phyloP scores from a whole-genome alignment of 2,888 invertebrate genomes.

The Dendrolimus pini region DNA sequence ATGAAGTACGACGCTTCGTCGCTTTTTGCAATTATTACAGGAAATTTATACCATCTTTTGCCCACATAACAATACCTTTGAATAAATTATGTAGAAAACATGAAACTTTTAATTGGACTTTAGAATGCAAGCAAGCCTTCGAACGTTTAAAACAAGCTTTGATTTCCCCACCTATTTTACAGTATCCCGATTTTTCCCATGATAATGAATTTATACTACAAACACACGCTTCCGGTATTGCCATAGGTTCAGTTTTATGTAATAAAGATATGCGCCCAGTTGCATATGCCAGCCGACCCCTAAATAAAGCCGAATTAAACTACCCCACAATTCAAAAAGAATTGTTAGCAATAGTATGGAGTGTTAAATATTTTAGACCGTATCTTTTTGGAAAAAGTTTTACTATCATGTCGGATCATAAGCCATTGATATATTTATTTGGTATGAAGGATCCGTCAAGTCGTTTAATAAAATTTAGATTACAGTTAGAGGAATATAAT shows the following conservation, averaged over 20 bases:
- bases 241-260: too few relatives aligned
- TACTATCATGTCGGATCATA: not conserved
- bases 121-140: not conserved
- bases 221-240: too few relatives aligned
- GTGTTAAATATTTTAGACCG: conserved; percentile 4
- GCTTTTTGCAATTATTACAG: not conserved
- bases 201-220: too few relatives aligned
- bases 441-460: not conserved
- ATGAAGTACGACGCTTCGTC: not conserved
- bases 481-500: not conserved
- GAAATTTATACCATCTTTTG: not conserved
- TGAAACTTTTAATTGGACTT: not conserved
- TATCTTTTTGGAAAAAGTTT: not conserved
- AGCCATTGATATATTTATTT: not conserved
- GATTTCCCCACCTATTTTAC: too few relatives aligned
- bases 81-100: not conserved
- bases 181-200: too few relatives aligned
- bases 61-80: not conserved
- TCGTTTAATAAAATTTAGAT: not conserved
- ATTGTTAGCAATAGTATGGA: conserved; percentile 10
- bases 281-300: not conserved
- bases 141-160: not conserved
- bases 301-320: not conserved
- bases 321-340: conserved; percentile 12
- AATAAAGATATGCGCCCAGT: not conserved